Evolutionary conservation across 1,140 invertebrate genomes (phyloP), one percentile per base, ranked within the genome.

Genomic region (Saxidomus purpurata): DNA sequence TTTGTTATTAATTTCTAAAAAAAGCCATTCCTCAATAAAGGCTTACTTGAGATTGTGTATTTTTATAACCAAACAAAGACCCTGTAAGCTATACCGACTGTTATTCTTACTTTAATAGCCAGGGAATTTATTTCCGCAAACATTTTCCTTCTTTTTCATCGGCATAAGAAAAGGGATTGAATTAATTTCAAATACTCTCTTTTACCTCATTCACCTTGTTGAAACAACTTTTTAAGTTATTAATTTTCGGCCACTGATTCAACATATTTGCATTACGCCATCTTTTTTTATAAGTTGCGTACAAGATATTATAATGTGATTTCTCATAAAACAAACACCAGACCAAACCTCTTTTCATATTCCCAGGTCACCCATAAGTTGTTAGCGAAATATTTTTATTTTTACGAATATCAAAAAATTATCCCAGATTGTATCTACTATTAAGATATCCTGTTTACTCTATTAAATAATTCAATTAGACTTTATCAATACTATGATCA

Each of bases 391-490:
- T 71, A 71, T 71, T 71, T 38, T 71, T 34, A 38, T 71, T 71
- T 71, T 71, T 22, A 36, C 28, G 36, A 71, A 36, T 38, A 38
- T 19, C 34, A 71, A 71, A 71, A 67, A 38, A 36, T 71, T 36
- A 71, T 71, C 2, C 3, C 8, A 71, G 34, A 71, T 36, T 28
- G 36, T 71, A 36, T 40, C 34, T n/a, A 38, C 13, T 71, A 38
- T 71, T 38, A 36, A 71, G 67, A 71, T 71, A 71, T 40, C 34
- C 34, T 71, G 67, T 71, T 71, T 71, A 36, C 17, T 8, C 15
- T 38, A 38, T 40, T 71, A 38, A 71, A 71, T 71, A 71, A 71
- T 71, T 71, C 34, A 40, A 71, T 71, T 71, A 71, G 8, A 28
- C 38, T 63, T 71, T 71, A 71, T 71, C 67, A 38, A 22, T 15